Conservation (phyloP, 1,140 invertebrate genomes). For the Lysiphlebus fabarum region DNA sequence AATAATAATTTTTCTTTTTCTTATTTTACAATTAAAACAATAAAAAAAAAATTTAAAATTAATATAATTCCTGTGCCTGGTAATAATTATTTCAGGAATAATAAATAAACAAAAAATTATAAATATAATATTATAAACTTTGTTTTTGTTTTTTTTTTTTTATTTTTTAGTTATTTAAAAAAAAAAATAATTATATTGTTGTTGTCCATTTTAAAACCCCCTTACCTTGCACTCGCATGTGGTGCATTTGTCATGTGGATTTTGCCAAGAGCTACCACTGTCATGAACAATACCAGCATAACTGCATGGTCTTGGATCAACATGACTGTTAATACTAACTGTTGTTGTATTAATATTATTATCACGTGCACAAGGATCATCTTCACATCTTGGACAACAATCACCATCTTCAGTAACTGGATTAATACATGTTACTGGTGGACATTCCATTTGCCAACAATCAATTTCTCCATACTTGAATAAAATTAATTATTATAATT, state of each 20-base stretch:
- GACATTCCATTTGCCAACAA: conserved; percentile 85
- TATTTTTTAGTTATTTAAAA: no score
- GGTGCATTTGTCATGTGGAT: conserved; percentile 66
- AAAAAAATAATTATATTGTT: conserved; percentile 1
- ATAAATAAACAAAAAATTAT: no score
- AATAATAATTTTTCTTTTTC: no score
- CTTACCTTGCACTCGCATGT: conserved; percentile 77
- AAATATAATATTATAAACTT: no score
- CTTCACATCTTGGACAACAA: conserved; percentile 70
- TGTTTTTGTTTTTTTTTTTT: no score
- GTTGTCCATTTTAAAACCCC: conserved; percentile 29
- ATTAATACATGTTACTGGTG: conserved; percentile 66
- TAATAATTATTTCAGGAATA: no score
- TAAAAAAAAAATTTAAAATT: no score
- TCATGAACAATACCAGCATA: conserved; percentile 61
- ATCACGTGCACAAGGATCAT: conserved; percentile 58
- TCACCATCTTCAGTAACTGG: conserved; percentile 63
- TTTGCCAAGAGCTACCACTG: conserved; percentile 62
- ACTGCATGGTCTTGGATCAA: conserved; percentile 55
- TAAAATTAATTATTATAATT: not conserved
- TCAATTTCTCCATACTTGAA: conserved; percentile 80
- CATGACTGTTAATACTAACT: conserved; percentile 28
- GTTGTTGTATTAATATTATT: conserved; percentile 38
- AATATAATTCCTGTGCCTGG: no score
- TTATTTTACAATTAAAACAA: no score